Evolutionary conservation across 2,113 vertebrate genomes (phyloP), one percentile per base, ranked within the genome.

Genomic region (Hemiscyllium ocellatum): DNA sequence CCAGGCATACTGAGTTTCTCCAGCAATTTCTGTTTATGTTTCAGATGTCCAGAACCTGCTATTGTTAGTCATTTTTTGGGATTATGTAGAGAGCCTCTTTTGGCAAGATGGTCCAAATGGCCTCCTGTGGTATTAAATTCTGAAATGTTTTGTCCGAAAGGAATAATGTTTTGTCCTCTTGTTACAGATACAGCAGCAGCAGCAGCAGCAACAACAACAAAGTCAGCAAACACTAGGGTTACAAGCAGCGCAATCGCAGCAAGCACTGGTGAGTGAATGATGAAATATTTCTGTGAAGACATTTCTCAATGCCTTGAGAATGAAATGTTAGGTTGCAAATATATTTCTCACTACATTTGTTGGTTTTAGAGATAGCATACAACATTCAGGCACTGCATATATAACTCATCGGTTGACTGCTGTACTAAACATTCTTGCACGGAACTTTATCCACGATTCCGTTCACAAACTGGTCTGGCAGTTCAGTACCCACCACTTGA

Each of bases 161-260:
- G 15, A 37, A 17, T 17, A 91, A 37, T 68, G 6, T n/a, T 37
- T 68, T 65, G 33, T 37, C 15, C 17, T 95, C 69, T 72, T 42
- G 17, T 95, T 61, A 33, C 42, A 87, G 68, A 52, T 85, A 52
- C 97, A 96, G 94, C 76, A 97, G 66, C 96, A 97, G 80, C 97
- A 96, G 76, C 96, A 95, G 15, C 96, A 90, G 22, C 91, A 94
- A 1, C 93, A 94, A 13, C 91, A 94, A 37, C 83, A 97, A 50
- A 96, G 96, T 95, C 97, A 96, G 95, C 97, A 96, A 95, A 61
- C 96, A 0, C 97, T 98, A 0, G 96, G 97, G 93, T 97, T 97
- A 83, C 97, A 97, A 96, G 96, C 97, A 3, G 65, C 97, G 97
- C 97, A 97, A 69, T 95, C 97, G 0, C 98, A 97, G 96, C 98